phyloP scores from a whole-genome alignment of 2,888 invertebrate genomes.

The Cantharis rustica region DNA sequence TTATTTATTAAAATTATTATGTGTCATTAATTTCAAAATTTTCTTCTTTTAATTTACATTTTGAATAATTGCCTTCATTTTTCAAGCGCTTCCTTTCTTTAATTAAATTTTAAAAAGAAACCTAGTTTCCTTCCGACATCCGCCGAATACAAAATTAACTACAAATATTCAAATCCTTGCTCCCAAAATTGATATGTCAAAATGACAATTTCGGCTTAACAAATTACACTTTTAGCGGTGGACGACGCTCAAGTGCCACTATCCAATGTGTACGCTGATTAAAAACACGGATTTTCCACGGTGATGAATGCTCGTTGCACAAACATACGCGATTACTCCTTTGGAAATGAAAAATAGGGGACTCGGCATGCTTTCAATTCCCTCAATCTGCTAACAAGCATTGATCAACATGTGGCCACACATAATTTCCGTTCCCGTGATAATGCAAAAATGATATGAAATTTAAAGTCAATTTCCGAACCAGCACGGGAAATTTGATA shows the following conservation, averaged over 20 bases:
- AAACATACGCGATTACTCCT: not conserved
- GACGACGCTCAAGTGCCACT: not conserved
- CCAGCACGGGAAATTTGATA: not conserved
- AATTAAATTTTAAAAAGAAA: not conserved
- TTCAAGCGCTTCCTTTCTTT: not conserved
- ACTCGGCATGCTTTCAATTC: not conserved
- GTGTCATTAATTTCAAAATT: not conserved
- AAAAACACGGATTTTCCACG: not conserved
- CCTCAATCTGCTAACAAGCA: not conserved
- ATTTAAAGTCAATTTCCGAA: not conserved
- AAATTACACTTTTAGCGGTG: not conserved
- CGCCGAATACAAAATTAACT: no score
- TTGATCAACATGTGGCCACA: not conserved
- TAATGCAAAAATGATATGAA: not conserved
- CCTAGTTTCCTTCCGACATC: not conserved
- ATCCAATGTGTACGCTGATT: not conserved
- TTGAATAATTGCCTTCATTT: conserved; percentile 11
- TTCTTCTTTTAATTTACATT: conserved; percentile 12
- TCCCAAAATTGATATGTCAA: not conserved
- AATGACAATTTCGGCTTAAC: not conserved
- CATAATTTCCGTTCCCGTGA: not conserved
- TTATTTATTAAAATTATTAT: conserved; percentile 18
- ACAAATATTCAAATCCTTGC: not conserved
- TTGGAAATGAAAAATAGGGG: not conserved
- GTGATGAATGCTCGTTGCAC: not conserved